These are phyloP conservation scores for Enteromius radiatus DNA, from an alignment of 2,797 vertebrate species.

Conservation along the genomic window DNA sequence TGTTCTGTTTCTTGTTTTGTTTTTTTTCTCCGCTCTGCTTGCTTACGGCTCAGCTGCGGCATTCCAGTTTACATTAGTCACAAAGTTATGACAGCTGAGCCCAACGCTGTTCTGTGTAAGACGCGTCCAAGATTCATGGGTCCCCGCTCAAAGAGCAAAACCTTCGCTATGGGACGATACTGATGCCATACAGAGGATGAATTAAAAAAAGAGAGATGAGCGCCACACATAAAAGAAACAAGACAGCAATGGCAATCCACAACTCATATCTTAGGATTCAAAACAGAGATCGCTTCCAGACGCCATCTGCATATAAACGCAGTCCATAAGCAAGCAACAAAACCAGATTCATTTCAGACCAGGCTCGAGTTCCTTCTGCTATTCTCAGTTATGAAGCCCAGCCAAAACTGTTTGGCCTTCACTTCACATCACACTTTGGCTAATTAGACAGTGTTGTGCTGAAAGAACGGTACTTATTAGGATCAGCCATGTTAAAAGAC, in stretches of 20 bases:
- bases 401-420: slow-evolving; percentile 25
- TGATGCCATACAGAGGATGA: slow-evolving; percentile 43
- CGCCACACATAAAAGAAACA: slow-evolving; percentile 23
- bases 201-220: neutral
- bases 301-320: slow-evolving; percentile 24
- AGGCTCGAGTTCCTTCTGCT: slow-evolving; percentile 41
- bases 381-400: slow-evolving; percentile 30
- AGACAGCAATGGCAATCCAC: slow-evolving; percentile 25
- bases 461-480: slow-evolving; percentile 30
- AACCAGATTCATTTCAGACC: slow-evolving; percentile 45
- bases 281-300: slow-evolving; percentile 50
- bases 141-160: slow-evolving; percentile 25
- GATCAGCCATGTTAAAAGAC: slow-evolving; percentile 27
- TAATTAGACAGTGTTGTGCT: slow-evolving; percentile 40
- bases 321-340: slow-evolving; percentile 41
- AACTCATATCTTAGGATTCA: slow-evolving; percentile 37
- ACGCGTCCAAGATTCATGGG: slow-evolving; percentile 39
- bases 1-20: slow-evolving; percentile 37
- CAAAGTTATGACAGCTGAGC: slow-evolving; percentile 46
- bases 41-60: slow-evolving; percentile 35
- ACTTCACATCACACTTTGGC: slow-evolving; percentile 19
- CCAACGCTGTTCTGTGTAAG: slow-evolving; percentile 38
- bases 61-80: slow-evolving; percentile 53
- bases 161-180: neutral
- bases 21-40: slow-evolving; percentile 15